Evolutionary conservation across 2,888 invertebrate species (phyloP).

Genomic region (Uropetala carovei): DNA sequence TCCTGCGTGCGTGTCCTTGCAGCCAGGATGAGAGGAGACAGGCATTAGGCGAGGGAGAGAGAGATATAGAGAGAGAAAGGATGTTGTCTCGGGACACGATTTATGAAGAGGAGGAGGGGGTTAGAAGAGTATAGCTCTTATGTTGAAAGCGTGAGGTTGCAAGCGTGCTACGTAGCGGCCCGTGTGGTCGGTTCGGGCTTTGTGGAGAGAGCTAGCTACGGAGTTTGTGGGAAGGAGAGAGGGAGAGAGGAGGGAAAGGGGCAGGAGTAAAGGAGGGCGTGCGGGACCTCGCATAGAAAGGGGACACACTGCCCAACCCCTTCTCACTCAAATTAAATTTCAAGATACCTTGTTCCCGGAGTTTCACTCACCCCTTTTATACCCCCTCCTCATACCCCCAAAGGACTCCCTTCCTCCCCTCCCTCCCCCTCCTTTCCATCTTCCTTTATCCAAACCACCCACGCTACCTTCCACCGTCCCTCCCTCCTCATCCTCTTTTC

Average conservation of each 20-base stretch:
- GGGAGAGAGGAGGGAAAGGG: background rate
- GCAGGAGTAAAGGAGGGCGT: background rate
- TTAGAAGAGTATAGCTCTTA: background rate
- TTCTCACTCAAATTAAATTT: conserved; percentile 59
- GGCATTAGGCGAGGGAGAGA: background rate
- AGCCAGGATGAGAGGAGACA: background rate
- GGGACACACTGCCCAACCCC: conserved; percentile 43
- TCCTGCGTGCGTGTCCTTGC: too few relatives aligned
- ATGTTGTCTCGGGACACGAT: background rate
- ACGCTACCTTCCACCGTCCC: background rate
- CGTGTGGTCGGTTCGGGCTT: conserved; percentile 39
- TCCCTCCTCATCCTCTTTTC: too few relatives aligned
- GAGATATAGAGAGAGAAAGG: background rate
- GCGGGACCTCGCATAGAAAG: background rate
- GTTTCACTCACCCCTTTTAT: background rate
- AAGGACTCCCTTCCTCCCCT: background rate
- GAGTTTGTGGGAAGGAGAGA: background rate
- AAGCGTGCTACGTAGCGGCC: background rate
- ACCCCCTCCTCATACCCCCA: background rate
- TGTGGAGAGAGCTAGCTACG: conserved; percentile 11
- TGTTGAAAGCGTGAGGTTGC: conserved; percentile 25
- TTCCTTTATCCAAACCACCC: background rate
- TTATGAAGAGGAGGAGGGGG: background rate
- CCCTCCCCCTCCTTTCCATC: background rate
- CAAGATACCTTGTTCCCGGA: conserved; percentile 60